Evolutionary conservation across 2,797 vertebrate species (phyloP).

Genomic region (Diceros bicornis): DNA sequence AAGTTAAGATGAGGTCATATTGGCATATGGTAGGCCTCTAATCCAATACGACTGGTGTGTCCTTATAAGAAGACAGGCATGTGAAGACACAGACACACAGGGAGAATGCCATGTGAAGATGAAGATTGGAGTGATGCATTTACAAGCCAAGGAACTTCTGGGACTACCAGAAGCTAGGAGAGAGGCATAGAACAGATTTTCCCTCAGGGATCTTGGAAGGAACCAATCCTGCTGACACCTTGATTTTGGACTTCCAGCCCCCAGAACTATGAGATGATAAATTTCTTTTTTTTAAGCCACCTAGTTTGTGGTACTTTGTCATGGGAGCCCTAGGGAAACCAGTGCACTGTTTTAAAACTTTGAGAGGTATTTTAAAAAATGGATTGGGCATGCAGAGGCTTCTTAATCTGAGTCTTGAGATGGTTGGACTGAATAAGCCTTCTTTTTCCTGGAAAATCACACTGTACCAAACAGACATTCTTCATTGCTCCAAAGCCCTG

Average conservation of each 20-base stretch:
- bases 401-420: conserved; percentile 61
- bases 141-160: not conserved
- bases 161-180: not conserved
- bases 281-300: conserved; percentile 60
- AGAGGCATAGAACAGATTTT: not conserved
- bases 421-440: conserved; percentile 31
- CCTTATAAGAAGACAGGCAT: not conserved
- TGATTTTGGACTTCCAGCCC: conserved; percentile 39
- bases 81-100: not conserved
- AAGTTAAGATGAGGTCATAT: conserved; percentile 40
- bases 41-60: not conserved
- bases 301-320: conserved; percentile 7
- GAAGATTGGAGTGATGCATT: not conserved
- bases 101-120: not conserved
- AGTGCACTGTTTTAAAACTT: not conserved
- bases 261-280: conserved; percentile 36
- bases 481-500: conserved; percentile 49
- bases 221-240: not conserved
- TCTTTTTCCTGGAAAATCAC: conserved; percentile 61
- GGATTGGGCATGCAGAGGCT: not conserved
- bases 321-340: conserved; percentile 1
- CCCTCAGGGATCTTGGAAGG: not conserved
- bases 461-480: conserved; percentile 55
- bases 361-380: conserved; percentile 53
- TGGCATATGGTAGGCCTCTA: not conserved